Conservation (phyloP, 2,888 invertebrate genomes). For the Athalia cordata region DNA sequence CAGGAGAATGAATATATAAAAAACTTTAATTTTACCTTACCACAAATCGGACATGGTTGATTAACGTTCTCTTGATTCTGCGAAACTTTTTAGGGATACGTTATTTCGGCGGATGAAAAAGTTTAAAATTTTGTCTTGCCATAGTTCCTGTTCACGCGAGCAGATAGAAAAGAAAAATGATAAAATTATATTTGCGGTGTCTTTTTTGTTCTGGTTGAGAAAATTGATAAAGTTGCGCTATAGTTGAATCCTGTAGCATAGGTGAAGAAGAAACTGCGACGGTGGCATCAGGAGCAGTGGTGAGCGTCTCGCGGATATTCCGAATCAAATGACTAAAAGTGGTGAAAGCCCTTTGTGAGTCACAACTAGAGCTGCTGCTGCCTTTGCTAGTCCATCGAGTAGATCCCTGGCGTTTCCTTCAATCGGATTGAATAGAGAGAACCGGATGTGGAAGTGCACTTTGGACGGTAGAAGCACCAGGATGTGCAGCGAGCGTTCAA, state of each 20-base stretch:
- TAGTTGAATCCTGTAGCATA: constrained; percentile 6
- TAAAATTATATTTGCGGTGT: not conserved
- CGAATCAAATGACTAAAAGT: constrained; percentile 7
- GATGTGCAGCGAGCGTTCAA: constrained; percentile 19
- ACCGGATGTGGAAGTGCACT: constrained; percentile 38
- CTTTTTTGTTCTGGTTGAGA: constrained; percentile 8
- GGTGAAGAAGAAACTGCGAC: not conserved
- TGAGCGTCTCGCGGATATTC: not conserved
- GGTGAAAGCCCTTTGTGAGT: constrained; percentile 18
- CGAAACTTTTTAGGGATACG: not conserved
- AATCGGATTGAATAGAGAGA: constrained; percentile 12
- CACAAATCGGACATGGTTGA: too few relatives aligned
- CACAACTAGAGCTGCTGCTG: not conserved
- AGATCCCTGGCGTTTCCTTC: constrained; percentile 19
- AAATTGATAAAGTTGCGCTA: not conserved
- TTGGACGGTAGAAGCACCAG: constrained; percentile 17
- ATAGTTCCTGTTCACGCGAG: too few relatives aligned
- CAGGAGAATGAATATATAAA: too few relatives aligned
- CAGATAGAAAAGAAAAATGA: too few relatives aligned
- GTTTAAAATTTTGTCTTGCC: not conserved
- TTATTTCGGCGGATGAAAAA: not conserved
- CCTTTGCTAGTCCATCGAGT: constrained; percentile 3
- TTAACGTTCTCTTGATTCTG: too few relatives aligned
- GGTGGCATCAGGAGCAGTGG: not conserved
- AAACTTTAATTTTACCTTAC: too few relatives aligned